Conservation (phyloP, 2,888 invertebrate genomes). For the Limnephilus auricula region DNA sequence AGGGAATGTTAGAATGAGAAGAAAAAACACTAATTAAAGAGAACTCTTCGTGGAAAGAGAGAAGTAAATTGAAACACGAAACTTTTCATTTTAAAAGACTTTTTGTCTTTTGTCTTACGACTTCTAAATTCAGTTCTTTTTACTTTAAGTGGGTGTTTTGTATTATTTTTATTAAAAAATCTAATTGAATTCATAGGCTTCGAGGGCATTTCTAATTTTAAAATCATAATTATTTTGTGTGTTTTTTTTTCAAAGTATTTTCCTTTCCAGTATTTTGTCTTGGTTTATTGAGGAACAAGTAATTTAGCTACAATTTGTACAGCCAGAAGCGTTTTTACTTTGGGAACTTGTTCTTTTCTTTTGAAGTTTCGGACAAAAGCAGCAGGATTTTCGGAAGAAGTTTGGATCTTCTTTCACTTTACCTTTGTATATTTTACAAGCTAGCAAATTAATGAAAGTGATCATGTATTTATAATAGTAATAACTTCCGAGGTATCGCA, state of each 20-base stretch:
- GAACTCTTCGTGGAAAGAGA: not conserved
- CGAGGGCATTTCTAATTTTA: not conserved
- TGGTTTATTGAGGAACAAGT: not conserved
- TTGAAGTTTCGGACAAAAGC: not conserved
- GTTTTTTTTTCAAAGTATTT: not conserved
- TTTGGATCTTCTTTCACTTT: not conserved
- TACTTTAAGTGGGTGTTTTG: not conserved
- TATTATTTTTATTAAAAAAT: not conserved
- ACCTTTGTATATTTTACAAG: not conserved
- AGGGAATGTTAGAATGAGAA: not conserved
- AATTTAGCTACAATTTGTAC: not conserved
- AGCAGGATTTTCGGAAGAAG: not conserved
- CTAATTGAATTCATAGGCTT: not conserved
- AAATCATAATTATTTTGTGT: not conserved
- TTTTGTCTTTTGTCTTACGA: not conserved
- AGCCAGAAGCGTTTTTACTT: not conserved
- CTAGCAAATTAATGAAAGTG: not conserved
- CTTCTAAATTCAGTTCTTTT: not conserved
- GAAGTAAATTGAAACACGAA: not conserved
- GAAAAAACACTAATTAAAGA: not conserved
- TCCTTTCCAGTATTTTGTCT: not conserved
- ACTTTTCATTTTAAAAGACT: not conserved
- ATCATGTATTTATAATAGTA: not conserved
- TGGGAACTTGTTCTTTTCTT: not conserved
- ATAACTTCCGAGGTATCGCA: not conserved